Evolutionary conservation across 2,797 vertebrate species (phyloP).

Genomic region (Simalia tracyae): DNA sequence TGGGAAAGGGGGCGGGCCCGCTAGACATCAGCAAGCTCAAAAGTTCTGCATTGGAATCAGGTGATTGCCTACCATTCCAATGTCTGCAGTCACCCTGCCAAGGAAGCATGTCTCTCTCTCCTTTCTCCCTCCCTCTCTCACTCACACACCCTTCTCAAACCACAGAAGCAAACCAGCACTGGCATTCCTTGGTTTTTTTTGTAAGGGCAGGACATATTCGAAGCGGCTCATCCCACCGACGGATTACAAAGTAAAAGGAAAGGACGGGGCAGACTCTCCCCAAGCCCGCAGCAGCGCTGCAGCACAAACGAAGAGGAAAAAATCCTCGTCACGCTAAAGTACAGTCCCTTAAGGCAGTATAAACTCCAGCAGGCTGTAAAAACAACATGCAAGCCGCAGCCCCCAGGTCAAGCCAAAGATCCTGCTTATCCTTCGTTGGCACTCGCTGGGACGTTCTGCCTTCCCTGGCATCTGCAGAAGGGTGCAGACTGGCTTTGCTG

Average conservation of each 20-base stretch:
- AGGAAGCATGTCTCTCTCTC: not conserved
- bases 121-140: not conserved
- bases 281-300: conserved; percentile 56
- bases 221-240: conserved; percentile 25
- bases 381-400: not conserved
- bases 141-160: not conserved
- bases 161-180: not conserved
- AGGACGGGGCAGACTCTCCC: conserved; percentile 23
- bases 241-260: not conserved
- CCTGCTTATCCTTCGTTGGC: fast-evolving
- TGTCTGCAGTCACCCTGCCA: conserved; percentile 49
- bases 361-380: not conserved
- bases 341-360: conserved; percentile 29
- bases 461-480: not conserved
- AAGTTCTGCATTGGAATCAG: conserved; percentile 69
- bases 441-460: not conserved
- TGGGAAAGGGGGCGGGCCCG: conserved; percentile 54
- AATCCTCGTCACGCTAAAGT: conserved; percentile 6
- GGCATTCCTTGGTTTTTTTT: not conserved
- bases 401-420: not conserved
- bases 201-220: not conserved
- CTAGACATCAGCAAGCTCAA: conserved; percentile 48
- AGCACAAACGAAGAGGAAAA: conserved; percentile 50
- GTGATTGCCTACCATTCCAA: conserved; percentile 52
- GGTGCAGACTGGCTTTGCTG: not conserved